Base-by-base conservation (phyloP, 2,888 invertebrate genomes). In the Galerucella nymphaeae region DNA sequence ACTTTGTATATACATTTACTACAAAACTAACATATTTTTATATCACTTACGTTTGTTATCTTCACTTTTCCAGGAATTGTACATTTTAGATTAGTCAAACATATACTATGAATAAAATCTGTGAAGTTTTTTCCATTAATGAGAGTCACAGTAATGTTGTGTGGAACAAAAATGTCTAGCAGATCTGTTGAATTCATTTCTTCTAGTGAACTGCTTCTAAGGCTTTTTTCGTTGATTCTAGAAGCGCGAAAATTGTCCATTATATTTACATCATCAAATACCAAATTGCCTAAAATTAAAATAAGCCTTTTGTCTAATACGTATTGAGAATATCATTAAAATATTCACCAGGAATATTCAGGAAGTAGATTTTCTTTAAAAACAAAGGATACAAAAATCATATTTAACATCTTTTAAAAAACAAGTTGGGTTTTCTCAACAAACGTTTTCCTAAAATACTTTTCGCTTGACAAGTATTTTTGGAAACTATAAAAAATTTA, bases 51-150 rank as follows among this genome's bases (percentile, higher is more conserved):
- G 75, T 89, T 90, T 59, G 85, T 78, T 30, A 91, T 83, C 38
- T 79, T 77, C 0, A 88, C 82, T n/a, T 84, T 78, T 1, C 84
- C 85, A 1, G 88, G 82, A 67, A 88, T 83, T 42, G 84, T 76
- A 67, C 80, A 82, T 0, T 83, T 79, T 48, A 84, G 73, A 80
- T 88, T 87, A 57, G 82, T 88, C 76, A 89, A 85, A 62, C 90
- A 86, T 10, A 90, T 76, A 53, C 86, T 84, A 2, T 81, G 77
- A 4, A 87, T 77, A 62, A 90, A 84, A 9, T 84, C 79, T 0
- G 84, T 74, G 86, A 91, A 90, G 38, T 83, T 66, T 20, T 87
- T 77, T 2, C 86, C 88, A 81, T 90, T 91, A 1, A 91, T 85
- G 13, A 72, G 82, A 1, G 84, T 72, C 5, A 86, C 83, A 1